phyloP scores from a whole-genome alignment of 1,140 invertebrate genomes.

The Bombus haemorrhoidalis region DNA sequence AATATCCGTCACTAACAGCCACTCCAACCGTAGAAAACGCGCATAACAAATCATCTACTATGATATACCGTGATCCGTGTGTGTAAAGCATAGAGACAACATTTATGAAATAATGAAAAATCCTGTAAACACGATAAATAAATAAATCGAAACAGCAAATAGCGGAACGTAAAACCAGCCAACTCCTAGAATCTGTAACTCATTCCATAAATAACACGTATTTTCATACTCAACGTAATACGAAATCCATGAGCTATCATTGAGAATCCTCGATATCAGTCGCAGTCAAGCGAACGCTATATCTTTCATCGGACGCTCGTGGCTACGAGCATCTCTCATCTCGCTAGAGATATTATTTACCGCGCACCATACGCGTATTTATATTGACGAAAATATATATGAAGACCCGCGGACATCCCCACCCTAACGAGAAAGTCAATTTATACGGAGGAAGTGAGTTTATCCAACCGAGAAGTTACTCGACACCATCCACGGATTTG shows the following conservation, averaged over 20 bases:
- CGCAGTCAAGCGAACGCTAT: slow-evolving; percentile 17
- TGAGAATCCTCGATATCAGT: slow-evolving; percentile 41
- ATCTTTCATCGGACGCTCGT: slow-evolving; percentile 35
- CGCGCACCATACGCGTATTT: slow-evolving; percentile 21
- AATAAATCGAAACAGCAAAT: not conserved
- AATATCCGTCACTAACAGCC: not conserved
- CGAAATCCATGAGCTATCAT: slow-evolving; percentile 36
- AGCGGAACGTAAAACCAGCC: not conserved
- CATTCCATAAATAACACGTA: slow-evolving; percentile 5
- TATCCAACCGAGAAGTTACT: slow-evolving; percentile 37
- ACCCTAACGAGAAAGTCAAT: slow-evolving; percentile 6
- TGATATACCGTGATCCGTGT: not conserved
- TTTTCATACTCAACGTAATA: not conserved
- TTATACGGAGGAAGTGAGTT: slow-evolving; percentile 32
- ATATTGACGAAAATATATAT: slow-evolving; percentile 16
- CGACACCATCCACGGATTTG: slow-evolving; percentile 16
- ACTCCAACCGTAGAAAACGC: not conserved
- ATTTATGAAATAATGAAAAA: not conserved
- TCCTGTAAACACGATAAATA: not conserved
- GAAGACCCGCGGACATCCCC: not conserved
- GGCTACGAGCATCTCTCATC: slow-evolving; percentile 31
- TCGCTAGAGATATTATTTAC: slow-evolving; percentile 47
- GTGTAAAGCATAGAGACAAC: not conserved
- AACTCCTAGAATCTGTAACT: not conserved
- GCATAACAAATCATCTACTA: not conserved